Base-by-base conservation (phyloP, 2,888 invertebrate species). In the Macrophya annulata region DNA sequence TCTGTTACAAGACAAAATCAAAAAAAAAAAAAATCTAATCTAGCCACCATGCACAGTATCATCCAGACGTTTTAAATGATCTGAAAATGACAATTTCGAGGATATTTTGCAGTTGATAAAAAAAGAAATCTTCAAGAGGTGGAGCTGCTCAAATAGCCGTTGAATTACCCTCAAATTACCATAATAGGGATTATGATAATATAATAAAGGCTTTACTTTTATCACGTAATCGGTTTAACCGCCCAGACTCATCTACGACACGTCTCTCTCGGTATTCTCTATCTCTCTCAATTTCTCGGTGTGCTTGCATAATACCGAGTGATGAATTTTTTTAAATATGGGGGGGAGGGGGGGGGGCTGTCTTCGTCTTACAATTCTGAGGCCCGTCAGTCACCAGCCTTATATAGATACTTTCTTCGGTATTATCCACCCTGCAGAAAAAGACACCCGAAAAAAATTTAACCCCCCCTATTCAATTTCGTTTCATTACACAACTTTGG, bases 151-250 rank as follows among this genome's bases (percentile, higher is more conserved):
- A 77, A 55, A 51, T 55, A 37, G 51, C 77, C 37, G 51, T 51
- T 37, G 62, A 81, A 81, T 81, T 62, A 81, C 62, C 62, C n/a
- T n/a, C 43, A 62, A 81, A 81, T 81, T 81, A 62, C 81, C 81
- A 62, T 81, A 65, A 62, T 59, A 62, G 25, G 81, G 81, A 81
- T 81, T 81, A 81, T 81, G 81, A 62, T 81, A 81, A 81, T 81
- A 62, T 81, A 62, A 81, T 81, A 81, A 81, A 81, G 81, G 81
- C 62, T 81, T 81, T 62, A 81, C 62, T 81, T 81, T 81, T 81
- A 81, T 81, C 62, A 62, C 81, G 40, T 65, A 65, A 81, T 65
- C 81, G 81, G 40, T 59, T 81, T 81, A 65, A 77, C 51, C 51
- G 31, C 31, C n/a, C 77, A 77, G 77, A 72, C 72, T 72, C 72